Evolutionary conservation across 2,888 invertebrate species (phyloP), one percentile per base, ranked within the genome.

Genomic region (Idaea straminata): DNA sequence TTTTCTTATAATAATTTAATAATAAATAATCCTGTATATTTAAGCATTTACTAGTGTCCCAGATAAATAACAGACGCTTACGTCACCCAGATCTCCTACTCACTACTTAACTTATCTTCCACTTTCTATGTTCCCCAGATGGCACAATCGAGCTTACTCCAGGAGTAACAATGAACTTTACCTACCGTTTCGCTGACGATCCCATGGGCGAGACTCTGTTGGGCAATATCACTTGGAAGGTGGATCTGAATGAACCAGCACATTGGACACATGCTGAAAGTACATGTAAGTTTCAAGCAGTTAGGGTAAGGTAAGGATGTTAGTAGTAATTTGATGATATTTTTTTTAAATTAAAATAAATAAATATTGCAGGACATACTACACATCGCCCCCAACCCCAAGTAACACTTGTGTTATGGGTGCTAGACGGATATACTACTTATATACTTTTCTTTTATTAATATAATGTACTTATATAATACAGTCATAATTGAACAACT

Each of bases 251-350:
- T 64, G 92, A 95, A 64, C 97, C 97, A 0, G 96, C 96, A 0
- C 97, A 98, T 80, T 98, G 97, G 97, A 94, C 96, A 3, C 97
- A 98, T 77, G 95, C 96, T 0, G 97, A 98, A 86, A 95, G 95
- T 77, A 96, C 96, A 65, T 97, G 97, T 97, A 88, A 94, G 95
- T 84, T 36, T 25, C 25, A 25, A 25, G 25, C 25, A 25, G 25
- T 25, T 25, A 25, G 25, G 25, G 25, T 25, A 47, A 47, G 47
- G 47, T 47, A 5, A 7, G 36, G 5, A 10, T 36, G 36, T 7
- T 10, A 1, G 36, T 36, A 10, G 36, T 25, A 25, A 25, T 25
- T 25, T 25, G 25, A 25, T 25, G 25, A 25, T 25, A 25, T 3
- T 25, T 25, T 25, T 25, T 25, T 25, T 25, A 1, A 25, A 25